These are phyloP conservation scores for Agrochola lota DNA, from an alignment of 2,888 invertebrate species.

Conservation along the genomic window DNA sequence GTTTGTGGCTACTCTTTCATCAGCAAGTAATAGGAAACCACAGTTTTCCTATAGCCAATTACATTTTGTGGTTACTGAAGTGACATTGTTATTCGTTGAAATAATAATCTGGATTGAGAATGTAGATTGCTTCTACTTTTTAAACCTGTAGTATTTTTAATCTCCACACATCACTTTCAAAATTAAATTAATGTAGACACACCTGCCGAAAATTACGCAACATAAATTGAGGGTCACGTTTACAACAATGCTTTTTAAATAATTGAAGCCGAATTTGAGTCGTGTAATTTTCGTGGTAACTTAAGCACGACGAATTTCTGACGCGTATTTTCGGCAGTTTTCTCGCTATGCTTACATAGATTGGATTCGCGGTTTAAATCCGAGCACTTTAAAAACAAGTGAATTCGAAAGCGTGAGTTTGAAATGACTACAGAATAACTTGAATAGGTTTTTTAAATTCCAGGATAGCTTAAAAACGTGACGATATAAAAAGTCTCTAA, in stretches of 20 bases:
- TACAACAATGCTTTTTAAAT: not conserved
- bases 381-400: not conserved
- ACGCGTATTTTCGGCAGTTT: not conserved
- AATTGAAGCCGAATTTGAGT: not conserved
- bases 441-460: not conserved
- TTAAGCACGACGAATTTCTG: not conserved
- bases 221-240: not conserved
- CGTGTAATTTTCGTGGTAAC: not conserved
- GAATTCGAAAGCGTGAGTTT: not conserved
- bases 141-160: too few species aligned
- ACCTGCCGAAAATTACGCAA: not conserved
- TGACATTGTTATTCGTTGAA: conserved; percentile 24
- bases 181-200: not conserved
- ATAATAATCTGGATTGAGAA: not conserved
- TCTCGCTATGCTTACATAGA: not conserved
- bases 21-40: conserved; percentile 49
- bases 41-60: conserved; percentile 18
- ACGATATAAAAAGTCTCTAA: conserved; percentile 32
- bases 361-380: not conserved
- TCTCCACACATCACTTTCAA: not conserved
- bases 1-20: conserved; percentile 49
- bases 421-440: not conserved
- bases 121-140: not conserved
- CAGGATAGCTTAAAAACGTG: conserved; percentile 3
- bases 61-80: conserved; percentile 25